Conservation (phyloP, 2,113 vertebrate genomes). For the Barbus barbus region DNA sequence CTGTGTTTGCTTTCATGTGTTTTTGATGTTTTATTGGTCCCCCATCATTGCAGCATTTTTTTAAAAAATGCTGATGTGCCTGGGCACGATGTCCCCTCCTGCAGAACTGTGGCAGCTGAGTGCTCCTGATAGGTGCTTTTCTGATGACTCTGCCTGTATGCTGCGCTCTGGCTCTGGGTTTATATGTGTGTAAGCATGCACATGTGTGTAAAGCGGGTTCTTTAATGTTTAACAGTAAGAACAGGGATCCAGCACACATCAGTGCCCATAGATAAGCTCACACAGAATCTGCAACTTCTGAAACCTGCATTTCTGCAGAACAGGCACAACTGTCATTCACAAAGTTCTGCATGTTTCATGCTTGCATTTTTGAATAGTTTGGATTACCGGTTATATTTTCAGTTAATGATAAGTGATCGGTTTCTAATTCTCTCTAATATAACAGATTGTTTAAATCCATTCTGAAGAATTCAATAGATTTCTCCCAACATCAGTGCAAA, state of each 20-base stretch:
- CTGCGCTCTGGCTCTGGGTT: slow-evolving; percentile 4
- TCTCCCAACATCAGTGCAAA: background rate
- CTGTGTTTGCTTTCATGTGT: background rate
- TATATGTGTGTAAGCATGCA: slow-evolving; percentile 1
- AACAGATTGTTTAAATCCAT: background rate
- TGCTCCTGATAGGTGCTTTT: background rate
- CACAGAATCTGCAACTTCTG: background rate
- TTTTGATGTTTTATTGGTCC: slow-evolving; percentile 9
- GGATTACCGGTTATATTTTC: background rate
- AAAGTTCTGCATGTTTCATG: background rate
- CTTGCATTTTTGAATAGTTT: background rate
- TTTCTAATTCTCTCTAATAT: background rate
- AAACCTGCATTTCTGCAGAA: background rate
- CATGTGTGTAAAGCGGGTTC: background rate
- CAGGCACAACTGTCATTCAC: background rate
- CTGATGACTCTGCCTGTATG: slow-evolving; percentile 18
- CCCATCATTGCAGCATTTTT: background rate
- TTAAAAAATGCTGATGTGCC: slow-evolving; percentile 16
- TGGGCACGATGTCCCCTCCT: background rate
- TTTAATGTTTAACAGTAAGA: slow-evolving; percentile 22
- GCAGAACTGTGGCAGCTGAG: slow-evolving; percentile 18
- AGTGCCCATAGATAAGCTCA: background rate
- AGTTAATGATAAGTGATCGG: background rate
- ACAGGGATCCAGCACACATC: background rate
- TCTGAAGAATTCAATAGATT: background rate